Evolutionary conservation across 2,888 invertebrate genomes (phyloP).

Genomic region (Mesoligia furuncula): DNA sequence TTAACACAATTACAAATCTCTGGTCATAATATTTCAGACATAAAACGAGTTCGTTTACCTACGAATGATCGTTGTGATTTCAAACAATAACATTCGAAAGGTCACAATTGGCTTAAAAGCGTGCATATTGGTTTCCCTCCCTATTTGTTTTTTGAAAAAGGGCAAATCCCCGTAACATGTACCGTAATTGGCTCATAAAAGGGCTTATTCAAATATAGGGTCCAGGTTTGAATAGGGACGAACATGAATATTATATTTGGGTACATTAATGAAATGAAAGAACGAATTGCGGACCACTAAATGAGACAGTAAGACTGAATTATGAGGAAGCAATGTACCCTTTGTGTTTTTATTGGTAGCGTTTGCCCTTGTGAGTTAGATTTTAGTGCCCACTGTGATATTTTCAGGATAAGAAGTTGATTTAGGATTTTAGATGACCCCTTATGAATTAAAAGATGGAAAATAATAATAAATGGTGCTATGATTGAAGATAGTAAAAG

Average conservation of each 20-base stretch:
- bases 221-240: conserved; percentile 41
- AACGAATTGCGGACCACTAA: conserved; percentile 44
- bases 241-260: conserved; percentile 53
- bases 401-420: background rate
- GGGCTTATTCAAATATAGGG: conserved; percentile 53
- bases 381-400: background rate
- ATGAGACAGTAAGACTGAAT: conserved; percentile 48
- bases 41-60: conserved; percentile 20
- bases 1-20: conserved; percentile 40
- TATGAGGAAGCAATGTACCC: conserved; percentile 33
- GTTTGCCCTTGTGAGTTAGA: background rate
- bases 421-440: background rate
- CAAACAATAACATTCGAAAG: conserved; percentile 47
- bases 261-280: conserved; percentile 56
- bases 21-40: conserved; percentile 19
- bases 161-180: conserved; percentile 43
- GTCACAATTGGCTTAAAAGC: conserved; percentile 42
- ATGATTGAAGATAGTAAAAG: background rate
- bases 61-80: conserved; percentile 36
- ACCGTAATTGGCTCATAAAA: conserved; percentile 56
- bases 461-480: background rate
- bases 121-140: conserved; percentile 28
- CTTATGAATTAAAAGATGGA: background rate
- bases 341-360: conserved; percentile 33
- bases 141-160: conserved; percentile 56